Evolutionary conservation across 2,888 invertebrate species (phyloP), one percentile per base, ranked within the genome.

Genomic region (Megaustenia siamemsis): DNA sequence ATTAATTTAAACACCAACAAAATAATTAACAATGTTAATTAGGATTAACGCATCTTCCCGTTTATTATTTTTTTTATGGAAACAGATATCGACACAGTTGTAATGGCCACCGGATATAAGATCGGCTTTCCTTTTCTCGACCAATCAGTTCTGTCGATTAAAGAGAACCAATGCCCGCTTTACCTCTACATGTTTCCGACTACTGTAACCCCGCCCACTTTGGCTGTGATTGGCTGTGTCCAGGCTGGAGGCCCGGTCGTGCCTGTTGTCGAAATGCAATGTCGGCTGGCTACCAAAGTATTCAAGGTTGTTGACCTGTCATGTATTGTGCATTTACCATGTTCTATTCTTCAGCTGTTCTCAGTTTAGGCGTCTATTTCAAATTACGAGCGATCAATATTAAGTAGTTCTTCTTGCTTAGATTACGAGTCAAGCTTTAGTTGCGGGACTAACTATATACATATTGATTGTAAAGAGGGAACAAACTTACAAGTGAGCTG

Each of bases 231-330:
- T 83, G 95, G 94, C 12, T 93, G 93, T 82, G 89, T 94, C 40
- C 94, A 95, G 90, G 94, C 94, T 0, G 88, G 93, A 28, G 95
- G 95, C 15, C 93, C 94, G 4, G 90, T 95, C n/a, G 93, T 94
- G 90, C 95, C 95, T 0, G 93, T 95, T 1, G 91, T 93, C n/a
- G 95, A 95, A 88, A 89, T 95, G 89, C 95, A 95, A 88, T 93
- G 94, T 60, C 90, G 95, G 12, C 92, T 94, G 88, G 94, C 94
- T 69, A 92, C 92, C 0, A 89, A 90, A 63, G 91, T 94, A 15
- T 92, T 94, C 82, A 93, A 91, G 90, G 93, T 90, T 86, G 86
- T 68, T 38, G n/a, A n/a, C n/a, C n/a, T n/a, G n/a, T n/a, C n/a
- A n/a, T n/a, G n/a, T n/a, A n/a, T n/a, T n/a, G n/a, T n/a, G n/a